Conservation (phyloP, 2,888 invertebrate genomes). For the Campaea margaritaria region DNA sequence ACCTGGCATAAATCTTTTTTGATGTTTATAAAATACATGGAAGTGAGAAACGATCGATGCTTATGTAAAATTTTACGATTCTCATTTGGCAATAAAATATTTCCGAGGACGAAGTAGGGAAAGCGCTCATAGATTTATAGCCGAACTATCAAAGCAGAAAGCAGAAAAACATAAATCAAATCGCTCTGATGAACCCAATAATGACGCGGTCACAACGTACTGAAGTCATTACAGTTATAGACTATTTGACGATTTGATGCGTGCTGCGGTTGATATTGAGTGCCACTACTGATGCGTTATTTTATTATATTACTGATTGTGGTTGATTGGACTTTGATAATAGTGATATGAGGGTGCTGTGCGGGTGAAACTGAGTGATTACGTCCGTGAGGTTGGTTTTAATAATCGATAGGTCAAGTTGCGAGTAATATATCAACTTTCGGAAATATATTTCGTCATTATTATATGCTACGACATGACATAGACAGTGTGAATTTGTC, state of each 20-base stretch:
- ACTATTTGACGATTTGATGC: conserved; percentile 42
- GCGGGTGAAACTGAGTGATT: not conserved
- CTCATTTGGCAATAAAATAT: conserved; percentile 28
- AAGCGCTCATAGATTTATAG: conserved; percentile 42
- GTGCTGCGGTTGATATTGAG: conserved; percentile 46
- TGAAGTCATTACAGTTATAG: conserved; percentile 42
- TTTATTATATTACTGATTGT: conserved; percentile 15
- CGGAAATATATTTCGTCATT: not conserved
- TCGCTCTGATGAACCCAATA: conserved; percentile 45
- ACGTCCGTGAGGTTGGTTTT: not conserved
- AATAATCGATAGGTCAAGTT: not conserved
- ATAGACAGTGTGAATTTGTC: too few species aligned
- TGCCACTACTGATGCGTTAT: conserved; percentile 13
- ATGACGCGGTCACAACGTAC: conserved; percentile 49
- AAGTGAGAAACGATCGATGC: conserved; percentile 4
- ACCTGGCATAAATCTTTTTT: too few species aligned
- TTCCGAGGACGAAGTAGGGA: conserved; percentile 26
- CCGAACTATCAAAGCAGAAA: conserved; percentile 46
- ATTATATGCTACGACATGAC: too few species aligned
- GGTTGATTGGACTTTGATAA: conserved; percentile 13
- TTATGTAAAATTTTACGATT: conserved; percentile 2
- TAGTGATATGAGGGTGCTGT: not conserved
- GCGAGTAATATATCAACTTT: not conserved
- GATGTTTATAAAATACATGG: conserved; percentile 3
- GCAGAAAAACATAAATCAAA: conserved; percentile 52